These are phyloP conservation scores for Pyrrhosoma nymphula DNA, from an alignment of 2,888 invertebrate species.

Conservation along the genomic window DNA sequence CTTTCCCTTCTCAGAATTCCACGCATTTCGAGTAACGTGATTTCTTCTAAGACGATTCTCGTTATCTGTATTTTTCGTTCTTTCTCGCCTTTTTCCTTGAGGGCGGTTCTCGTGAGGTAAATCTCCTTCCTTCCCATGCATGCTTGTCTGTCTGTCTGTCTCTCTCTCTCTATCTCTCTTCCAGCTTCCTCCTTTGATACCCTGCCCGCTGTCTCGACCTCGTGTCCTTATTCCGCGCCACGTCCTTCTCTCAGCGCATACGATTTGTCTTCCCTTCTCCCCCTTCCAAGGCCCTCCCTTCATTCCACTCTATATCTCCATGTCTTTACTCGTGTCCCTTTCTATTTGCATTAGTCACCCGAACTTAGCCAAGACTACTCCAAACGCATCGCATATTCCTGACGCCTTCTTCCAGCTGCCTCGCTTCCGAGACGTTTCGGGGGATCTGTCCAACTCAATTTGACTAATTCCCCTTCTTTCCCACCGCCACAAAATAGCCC, in stretches of 20 bases:
- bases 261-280: conserved; percentile 44
- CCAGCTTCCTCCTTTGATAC: conserved; percentile 15
- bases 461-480: background rate
- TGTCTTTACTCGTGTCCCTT: conserved; percentile 1
- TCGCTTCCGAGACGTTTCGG: background rate
- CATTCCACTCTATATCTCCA: conserved; percentile 17
- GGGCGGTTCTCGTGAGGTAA: background rate
- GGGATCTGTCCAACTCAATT: background rate
- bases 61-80: background rate
- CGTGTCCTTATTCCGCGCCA: conserved; percentile 47
- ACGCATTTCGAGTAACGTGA: background rate
- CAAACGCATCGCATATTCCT: conserved; percentile 58
- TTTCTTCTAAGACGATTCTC: background rate
- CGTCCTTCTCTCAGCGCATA: conserved; percentile 60
- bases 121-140: background rate
- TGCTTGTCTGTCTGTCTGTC: too few relatives aligned
- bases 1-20: background rate
- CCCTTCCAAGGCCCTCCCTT: background rate
- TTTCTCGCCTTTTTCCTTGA: background rate
- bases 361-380: conserved; percentile 57
- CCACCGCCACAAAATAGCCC: background rate
- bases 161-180: background rate
- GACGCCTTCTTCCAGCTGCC: conserved; percentile 37
- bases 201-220: background rate
- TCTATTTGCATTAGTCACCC: conserved; percentile 62